A percentile compares a stretch with the other conserved stretches of the same genome.
phyloP scores from a whole-genome alignment of 2,888 invertebrate species.

The Ochropacha duplaris region DNA sequence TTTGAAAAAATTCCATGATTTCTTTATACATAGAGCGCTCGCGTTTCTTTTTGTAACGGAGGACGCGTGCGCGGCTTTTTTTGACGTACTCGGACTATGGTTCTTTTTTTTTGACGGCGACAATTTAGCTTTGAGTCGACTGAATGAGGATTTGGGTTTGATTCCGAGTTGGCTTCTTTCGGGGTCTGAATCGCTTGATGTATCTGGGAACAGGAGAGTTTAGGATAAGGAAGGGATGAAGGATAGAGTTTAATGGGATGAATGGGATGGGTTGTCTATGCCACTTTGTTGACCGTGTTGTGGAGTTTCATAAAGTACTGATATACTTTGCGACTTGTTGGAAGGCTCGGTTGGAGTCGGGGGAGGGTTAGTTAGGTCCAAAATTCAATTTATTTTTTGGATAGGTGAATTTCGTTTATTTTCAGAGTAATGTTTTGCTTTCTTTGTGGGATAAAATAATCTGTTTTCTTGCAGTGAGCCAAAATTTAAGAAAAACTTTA shows the following conservation, averaged over 20 bases:
- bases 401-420: no score
- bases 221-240: constrained; percentile 17
- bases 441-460: no score
- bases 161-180: constrained; percentile 8
- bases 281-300: no score
- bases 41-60: neutral
- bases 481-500: no score
- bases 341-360: no score
- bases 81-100: neutral
- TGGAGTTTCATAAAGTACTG: no score
- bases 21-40: neutral
- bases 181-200: constrained; percentile 18
- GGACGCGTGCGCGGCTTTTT: neutral
- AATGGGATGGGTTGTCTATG: no score
- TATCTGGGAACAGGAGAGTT: constrained; percentile 35
- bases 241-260: constrained; percentile 1
- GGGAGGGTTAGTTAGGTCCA: no score
- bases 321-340: no score
- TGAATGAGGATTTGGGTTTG: constrained; percentile 1
- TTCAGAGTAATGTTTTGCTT: no score
- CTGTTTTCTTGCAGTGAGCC: no score
- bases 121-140: neutral
- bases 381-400: no score
- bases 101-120: neutral
- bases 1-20: neutral